Evolutionary conservation across 2,888 invertebrate species (phyloP).

Genomic region (Epinotia bilunana): DNA sequence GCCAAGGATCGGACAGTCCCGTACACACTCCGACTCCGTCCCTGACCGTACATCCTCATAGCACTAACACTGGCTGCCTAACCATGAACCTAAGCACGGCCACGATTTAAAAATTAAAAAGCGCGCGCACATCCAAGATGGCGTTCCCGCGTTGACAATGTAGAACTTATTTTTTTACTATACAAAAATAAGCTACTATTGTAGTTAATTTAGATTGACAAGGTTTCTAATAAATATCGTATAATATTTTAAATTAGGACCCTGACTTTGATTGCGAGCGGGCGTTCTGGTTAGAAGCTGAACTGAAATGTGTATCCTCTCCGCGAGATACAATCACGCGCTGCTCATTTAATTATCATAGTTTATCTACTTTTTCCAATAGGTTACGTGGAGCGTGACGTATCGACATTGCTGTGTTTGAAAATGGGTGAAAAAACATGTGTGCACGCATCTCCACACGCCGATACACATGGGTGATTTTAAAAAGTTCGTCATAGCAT

Average conservation of each 20-base stretch:
- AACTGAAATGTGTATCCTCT: slow-evolving; percentile 64
- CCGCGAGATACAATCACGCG: slow-evolving; percentile 65
- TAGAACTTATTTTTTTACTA: slow-evolving; percentile 71
- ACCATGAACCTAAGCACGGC: slow-evolving; percentile 47
- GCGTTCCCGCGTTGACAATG: slow-evolving; percentile 44
- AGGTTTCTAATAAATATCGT: slow-evolving; percentile 68
- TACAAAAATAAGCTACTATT: slow-evolving; percentile 74
- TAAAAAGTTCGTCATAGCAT: slow-evolving; percentile 75
- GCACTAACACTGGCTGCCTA: slow-evolving; percentile 55
- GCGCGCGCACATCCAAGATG: slow-evolving; percentile 51
- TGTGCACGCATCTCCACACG: slow-evolving; percentile 67
- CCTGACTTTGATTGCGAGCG: slow-evolving; percentile 61
- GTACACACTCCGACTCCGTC: slow-evolving; percentile 70
- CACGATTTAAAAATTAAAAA: slow-evolving; percentile 54
- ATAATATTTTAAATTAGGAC: slow-evolving; percentile 74
- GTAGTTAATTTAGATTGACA: slow-evolving; percentile 49
- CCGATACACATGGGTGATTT: slow-evolving; percentile 72
- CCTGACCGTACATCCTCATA: slow-evolving; percentile 72
- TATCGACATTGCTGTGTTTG: slow-evolving; percentile 72
- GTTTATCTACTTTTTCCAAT: slow-evolving; percentile 82
- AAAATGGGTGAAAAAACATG: slow-evolving; percentile 72
- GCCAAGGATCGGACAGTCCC: slow-evolving; percentile 78
- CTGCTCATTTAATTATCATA: slow-evolving; percentile 79
- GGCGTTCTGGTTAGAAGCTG: slow-evolving; percentile 57
- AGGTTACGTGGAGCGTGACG: slow-evolving; percentile 77